Evolutionary conservation across 2,888 invertebrate species (phyloP).

Genomic region (Hypercompe scribonia): DNA sequence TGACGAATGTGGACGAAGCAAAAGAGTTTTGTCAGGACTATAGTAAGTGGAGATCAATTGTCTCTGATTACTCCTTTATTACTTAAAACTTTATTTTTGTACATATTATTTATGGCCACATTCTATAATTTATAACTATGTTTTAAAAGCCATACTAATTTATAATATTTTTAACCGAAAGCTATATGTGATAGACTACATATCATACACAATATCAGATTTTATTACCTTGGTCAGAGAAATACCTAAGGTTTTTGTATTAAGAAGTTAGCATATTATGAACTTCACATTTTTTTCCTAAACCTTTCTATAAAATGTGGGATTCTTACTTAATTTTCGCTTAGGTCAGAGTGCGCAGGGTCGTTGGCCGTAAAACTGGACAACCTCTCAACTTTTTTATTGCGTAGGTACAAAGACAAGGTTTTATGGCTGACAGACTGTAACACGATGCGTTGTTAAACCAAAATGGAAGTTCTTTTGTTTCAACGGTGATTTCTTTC

Average conservation of each 20-base stretch:
- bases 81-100: too few relatives aligned
- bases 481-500: constrained; percentile 20
- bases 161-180: not conserved
- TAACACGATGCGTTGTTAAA: constrained; percentile 39
- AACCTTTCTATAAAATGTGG: constrained; percentile 11
- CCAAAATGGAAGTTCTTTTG: constrained; percentile 33
- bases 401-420: constrained; percentile 43
- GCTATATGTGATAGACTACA: not conserved
- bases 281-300: constrained; percentile 3
- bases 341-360: constrained; percentile 33
- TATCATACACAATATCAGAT: not conserved
- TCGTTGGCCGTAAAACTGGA: constrained; percentile 47
- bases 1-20: too few relatives aligned
- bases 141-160: not conserved
- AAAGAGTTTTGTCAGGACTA: too few relatives aligned
- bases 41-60: too few relatives aligned
- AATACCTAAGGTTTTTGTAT: not conserved
- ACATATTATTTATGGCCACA: too few relatives aligned
- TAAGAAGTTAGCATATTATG: not conserved
- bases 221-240: not conserved
- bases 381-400: constrained; percentile 51
- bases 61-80: too few relatives aligned
- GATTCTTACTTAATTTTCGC: constrained; percentile 28
- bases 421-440: constrained; percentile 46
- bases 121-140: too few relatives aligned